Conservation (phyloP, 2,888 invertebrate species). For the Leucophenga montana region DNA sequence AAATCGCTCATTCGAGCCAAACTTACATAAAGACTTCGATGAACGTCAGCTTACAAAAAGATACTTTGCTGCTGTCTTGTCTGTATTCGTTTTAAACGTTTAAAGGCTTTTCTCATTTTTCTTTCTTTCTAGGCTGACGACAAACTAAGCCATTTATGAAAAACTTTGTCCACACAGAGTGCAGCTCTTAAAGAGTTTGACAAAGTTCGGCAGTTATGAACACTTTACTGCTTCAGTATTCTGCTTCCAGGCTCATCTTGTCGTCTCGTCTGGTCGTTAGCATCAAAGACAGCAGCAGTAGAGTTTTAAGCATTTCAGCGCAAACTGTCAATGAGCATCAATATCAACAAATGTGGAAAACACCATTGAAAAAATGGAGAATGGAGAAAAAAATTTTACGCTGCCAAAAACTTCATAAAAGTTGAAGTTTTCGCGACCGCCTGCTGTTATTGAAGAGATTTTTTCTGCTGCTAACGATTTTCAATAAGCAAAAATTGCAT, state of each 20-base stretch:
- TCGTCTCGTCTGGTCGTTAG: not conserved
- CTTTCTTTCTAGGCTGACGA: too few species aligned
- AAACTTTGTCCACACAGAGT: too few species aligned
- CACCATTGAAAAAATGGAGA: not conserved
- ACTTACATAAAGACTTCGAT: too few species aligned
- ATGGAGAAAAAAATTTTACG: not conserved
- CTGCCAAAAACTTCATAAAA: conserved; percentile 9
- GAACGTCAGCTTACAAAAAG: too few species aligned
- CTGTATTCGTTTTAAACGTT: not conserved
- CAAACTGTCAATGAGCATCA: conserved; percentile 17
- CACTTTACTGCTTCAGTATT: too few species aligned
- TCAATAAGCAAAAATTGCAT: not conserved
- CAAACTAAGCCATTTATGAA: too few species aligned
- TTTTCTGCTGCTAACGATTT: not conserved
- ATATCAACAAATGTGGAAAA: not conserved
- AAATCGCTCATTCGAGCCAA: too few species aligned
- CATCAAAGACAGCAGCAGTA: not conserved
- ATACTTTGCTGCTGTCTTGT: too few species aligned
- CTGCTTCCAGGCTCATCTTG: too few species aligned
- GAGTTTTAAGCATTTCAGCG: not conserved
- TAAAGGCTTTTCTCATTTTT: too few species aligned
- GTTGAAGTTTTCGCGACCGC: conserved; percentile 3
- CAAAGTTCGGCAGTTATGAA: too few species aligned
- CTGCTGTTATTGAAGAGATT: not conserved
- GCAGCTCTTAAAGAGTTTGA: too few species aligned